These are phyloP conservation scores for Agrotis exclamationis DNA, from an alignment of 2,888 invertebrate species.

Conservation along the genomic window DNA sequence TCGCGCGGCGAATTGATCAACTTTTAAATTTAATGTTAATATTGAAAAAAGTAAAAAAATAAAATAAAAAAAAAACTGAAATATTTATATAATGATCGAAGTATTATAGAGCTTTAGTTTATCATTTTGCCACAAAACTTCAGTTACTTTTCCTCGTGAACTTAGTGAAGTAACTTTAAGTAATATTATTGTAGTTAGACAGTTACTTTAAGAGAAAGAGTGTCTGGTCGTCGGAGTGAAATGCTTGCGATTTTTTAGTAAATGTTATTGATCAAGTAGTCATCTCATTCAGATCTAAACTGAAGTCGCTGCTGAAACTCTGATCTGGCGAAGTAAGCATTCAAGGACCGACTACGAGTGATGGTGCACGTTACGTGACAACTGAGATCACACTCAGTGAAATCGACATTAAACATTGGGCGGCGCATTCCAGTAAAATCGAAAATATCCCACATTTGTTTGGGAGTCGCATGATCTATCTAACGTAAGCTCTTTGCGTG, in stretches of 20 bases:
- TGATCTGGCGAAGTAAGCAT: slow-evolving; percentile 9
- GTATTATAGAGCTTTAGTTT: neutral
- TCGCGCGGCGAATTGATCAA: neutral
- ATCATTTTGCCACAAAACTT: neutral
- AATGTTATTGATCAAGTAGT: neutral
- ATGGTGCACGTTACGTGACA: neutral
- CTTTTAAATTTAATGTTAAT: slow-evolving; percentile 7
- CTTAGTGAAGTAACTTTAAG: slow-evolving; percentile 1
- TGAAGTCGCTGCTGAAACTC: slow-evolving; percentile 24
- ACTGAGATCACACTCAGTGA: neutral
- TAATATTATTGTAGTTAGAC: neutral
- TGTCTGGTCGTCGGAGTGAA: neutral
- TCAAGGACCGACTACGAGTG: slow-evolving; percentile 4
- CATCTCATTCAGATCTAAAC: slow-evolving; percentile 29
- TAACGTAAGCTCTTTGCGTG: slow-evolving; percentile 12
- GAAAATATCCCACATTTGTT: slow-evolving; percentile 9
- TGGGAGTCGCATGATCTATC: neutral
- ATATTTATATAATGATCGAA: neutral
- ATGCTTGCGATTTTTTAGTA: slow-evolving; percentile 5
- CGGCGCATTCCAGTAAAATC: slow-evolving; percentile 8
- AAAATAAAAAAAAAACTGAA: neutral
- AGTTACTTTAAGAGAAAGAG: neutral
- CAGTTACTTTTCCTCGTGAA: slow-evolving; percentile 5
- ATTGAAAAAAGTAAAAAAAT: neutral
- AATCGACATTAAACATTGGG: neutral